These are phyloP conservation scores for Byasa hedistus DNA, from an alignment of 2,888 invertebrate species.

Conservation along the genomic window DNA sequence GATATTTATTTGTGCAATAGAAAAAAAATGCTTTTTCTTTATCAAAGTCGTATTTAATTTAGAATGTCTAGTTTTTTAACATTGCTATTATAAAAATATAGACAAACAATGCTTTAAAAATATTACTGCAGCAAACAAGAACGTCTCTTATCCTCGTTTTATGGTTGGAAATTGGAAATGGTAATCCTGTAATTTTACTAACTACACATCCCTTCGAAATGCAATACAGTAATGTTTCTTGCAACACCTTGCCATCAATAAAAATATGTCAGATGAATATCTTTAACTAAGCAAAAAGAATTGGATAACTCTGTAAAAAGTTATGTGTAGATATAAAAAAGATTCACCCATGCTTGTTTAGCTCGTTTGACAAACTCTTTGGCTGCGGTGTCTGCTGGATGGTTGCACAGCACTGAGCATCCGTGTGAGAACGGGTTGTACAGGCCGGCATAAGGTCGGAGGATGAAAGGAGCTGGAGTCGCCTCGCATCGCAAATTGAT, in stretches of 20 bases:
- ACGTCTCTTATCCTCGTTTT: too few relatives aligned
- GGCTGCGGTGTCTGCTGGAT: slow-evolving; percentile 87
- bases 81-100: too few relatives aligned
- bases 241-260: too few relatives aligned
- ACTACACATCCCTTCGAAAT: too few relatives aligned
- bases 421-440: slow-evolving; percentile 90
- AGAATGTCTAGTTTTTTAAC: not conserved
- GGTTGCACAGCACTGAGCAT: slow-evolving; percentile 91
- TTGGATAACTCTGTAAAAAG: too few relatives aligned
- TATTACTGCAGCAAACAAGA: too few relatives aligned
- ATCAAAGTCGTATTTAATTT: not conserved
- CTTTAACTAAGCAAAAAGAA: too few relatives aligned
- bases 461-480: slow-evolving; percentile 85
- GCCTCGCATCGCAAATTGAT: slow-evolving; percentile 80
- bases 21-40: not conserved
- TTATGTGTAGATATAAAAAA: not conserved
- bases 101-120: too few relatives aligned
- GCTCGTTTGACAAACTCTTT: slow-evolving; percentile 85
- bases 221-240: too few relatives aligned
- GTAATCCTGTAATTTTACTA: too few relatives aligned
- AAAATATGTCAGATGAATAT: too few relatives aligned
- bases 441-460: slow-evolving; percentile 89
- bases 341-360: slow-evolving; percentile 84
- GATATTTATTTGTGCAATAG: slow-evolving; percentile 12
- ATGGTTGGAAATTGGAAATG: too few relatives aligned